These are phyloP conservation scores for Lathronympha strigana DNA, from an alignment of 2,888 invertebrate species.

Conservation along the genomic window DNA sequence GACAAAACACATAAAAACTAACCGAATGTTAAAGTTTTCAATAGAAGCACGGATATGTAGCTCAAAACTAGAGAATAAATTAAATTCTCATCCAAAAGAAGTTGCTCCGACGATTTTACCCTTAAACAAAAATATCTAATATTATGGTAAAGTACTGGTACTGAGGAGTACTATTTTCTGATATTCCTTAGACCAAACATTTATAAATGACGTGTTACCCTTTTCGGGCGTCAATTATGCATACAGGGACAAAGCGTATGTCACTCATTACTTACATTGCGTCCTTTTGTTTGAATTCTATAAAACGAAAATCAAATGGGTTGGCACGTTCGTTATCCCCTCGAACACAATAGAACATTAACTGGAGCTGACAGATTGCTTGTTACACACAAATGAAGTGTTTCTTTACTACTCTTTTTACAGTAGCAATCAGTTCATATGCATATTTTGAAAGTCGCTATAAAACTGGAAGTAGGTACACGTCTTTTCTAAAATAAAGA, in stretches of 20 bases:
- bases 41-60: no score
- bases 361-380: slow-evolving; percentile 27
- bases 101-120: no score
- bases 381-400: slow-evolving; percentile 2
- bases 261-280: slow-evolving; percentile 7
- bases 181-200: no score
- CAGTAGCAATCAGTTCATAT: slow-evolving; percentile 5
- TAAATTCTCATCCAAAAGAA: no score
- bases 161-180: no score
- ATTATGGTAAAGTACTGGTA: no score
- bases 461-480: no score
- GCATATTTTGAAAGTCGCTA: background rate
- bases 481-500: no score
- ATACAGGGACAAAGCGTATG: slow-evolving; percentile 4
- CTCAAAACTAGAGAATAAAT: no score
- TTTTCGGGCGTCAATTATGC: background rate
- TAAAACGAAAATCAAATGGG: slow-evolving; percentile 30
- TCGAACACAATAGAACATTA: slow-evolving; percentile 36
- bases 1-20: no score
- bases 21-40: no score
- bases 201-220: background rate
- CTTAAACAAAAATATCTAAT: no score
- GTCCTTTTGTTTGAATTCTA: slow-evolving; percentile 28
- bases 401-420: slow-evolving; percentile 16
- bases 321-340: slow-evolving; percentile 28